Conservation (phyloP, 37 sponge, comb jelly and placozoan genomes). For the Dysidea cf. avara region DNA sequence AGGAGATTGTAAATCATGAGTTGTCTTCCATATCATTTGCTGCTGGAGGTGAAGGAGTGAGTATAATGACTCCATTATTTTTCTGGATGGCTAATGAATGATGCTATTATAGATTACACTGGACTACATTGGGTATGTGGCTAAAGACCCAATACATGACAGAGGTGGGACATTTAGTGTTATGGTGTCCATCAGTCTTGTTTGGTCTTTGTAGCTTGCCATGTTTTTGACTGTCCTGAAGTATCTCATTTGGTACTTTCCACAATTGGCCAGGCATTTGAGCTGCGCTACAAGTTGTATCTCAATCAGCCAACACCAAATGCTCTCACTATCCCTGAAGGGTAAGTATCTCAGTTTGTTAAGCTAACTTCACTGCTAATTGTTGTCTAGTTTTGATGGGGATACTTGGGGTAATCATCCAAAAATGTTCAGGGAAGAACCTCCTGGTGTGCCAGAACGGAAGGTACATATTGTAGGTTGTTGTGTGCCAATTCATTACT, state of each 20-base stretch:
- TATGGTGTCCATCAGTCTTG: neutral
- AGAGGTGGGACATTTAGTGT: conserved; percentile 39
- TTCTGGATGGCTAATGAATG: no score
- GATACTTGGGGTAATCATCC: no score
- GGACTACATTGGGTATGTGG: conserved; percentile 83
- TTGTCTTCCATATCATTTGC: conserved; percentile 86
- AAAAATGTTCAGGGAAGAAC: no score
- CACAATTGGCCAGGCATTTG: conserved; percentile 87
- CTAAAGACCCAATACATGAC: conserved; percentile 69
- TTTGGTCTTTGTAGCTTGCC: conserved; percentile 54
- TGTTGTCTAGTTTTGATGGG: no score
- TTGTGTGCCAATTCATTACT: no score
- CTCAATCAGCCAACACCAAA: conserved; percentile 36
- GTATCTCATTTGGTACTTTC: conserved; percentile 65
- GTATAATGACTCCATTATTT: conserved; percentile 11
- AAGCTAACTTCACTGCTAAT: neutral
- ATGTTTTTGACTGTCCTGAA: conserved; percentile 76
- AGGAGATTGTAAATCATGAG: conserved; percentile 71
- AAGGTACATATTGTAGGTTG: no score
- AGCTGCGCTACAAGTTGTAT: conserved; percentile 77
- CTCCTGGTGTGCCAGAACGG: no score
- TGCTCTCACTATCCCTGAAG: conserved; percentile 1
- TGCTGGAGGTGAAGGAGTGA: conserved; percentile 87
- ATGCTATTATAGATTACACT: conserved; percentile 32
- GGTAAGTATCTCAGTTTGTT: neutral